Percentiles rank a stretch among this genome's conserved stretches.
phyloP scores from a whole-genome alignment of 2,888 invertebrate species.

The Acanthoscelides obtectus region DNA sequence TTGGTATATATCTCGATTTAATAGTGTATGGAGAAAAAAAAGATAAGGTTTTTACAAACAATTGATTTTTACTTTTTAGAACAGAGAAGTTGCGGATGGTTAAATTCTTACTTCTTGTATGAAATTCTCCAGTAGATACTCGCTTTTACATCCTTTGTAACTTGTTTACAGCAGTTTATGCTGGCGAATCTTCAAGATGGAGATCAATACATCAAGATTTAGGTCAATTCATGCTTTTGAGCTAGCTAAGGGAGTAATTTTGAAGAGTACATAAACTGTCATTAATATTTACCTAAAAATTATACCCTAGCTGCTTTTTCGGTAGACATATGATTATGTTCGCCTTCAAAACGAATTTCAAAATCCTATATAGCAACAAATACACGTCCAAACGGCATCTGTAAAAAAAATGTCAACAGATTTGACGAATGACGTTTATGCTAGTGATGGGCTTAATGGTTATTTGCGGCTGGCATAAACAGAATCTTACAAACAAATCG shows the following conservation, averaged over 20 bases:
- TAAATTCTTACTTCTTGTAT: too few species aligned
- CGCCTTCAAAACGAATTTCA: neutral
- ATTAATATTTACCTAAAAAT: neutral
- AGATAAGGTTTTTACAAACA: too few species aligned
- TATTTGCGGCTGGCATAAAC: too few species aligned
- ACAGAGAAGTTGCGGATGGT: too few species aligned
- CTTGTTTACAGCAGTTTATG: neutral
- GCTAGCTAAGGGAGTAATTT: neutral
- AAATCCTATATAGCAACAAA: neutral
- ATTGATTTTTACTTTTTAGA: too few species aligned
- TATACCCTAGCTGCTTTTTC: neutral
- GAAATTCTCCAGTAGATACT: too few species aligned
- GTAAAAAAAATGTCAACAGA: neutral
- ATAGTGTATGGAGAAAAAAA: too few species aligned
- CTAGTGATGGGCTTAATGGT: too few species aligned
- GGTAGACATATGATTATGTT: neutral
- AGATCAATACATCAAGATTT: neutral
- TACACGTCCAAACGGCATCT: neutral
- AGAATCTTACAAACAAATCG: too few species aligned
- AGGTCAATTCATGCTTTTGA: neutral
- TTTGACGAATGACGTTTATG: too few species aligned
- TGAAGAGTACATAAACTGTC: neutral
- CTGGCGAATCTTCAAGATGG: neutral
- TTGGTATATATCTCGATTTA: too few species aligned
- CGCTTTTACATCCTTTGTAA: too few species aligned